These are phyloP conservation scores for Linepithema humile DNA, from an alignment of 1,140 invertebrate species.

Conservation along the genomic window DNA sequence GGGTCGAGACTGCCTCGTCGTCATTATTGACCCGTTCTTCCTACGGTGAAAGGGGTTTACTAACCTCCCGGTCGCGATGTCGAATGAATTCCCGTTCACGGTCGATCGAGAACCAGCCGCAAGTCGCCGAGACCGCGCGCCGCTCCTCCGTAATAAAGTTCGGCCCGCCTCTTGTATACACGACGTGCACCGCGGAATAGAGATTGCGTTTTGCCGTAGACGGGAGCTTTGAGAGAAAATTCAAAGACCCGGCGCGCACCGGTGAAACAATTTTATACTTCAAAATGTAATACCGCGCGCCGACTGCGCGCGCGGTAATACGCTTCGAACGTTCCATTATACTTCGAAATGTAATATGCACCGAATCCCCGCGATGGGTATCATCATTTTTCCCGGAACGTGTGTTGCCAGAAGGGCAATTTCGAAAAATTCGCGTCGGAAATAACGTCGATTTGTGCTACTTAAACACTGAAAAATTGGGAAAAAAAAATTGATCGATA, in stretches of 20 bases:
- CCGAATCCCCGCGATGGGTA: conserved; percentile 28
- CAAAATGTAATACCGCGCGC: conserved; percentile 34
- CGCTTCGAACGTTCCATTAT: conserved; percentile 47
- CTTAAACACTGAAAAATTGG: neutral
- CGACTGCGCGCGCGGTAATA: neutral
- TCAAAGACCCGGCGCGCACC: conserved; percentile 9
- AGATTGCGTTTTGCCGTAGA: conserved; percentile 50
- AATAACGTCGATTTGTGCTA: conserved; percentile 4
- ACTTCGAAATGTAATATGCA: conserved; percentile 46
- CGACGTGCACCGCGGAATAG: conserved; percentile 52
- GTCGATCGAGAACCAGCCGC: conserved; percentile 53
- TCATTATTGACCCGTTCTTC: conserved; percentile 71
- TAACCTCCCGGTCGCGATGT: conserved; percentile 18
- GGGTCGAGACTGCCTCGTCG: conserved; percentile 57
- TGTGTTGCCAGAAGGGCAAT: neutral
- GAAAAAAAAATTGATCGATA: neutral
- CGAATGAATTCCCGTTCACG: conserved; percentile 66
- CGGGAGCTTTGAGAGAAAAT: conserved; percentile 3
- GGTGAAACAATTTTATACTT: conserved; percentile 37
- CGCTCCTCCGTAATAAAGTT: conserved; percentile 61
- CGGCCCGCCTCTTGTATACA: conserved; percentile 41
- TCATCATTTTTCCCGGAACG: neutral
- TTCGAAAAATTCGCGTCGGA: neutral
- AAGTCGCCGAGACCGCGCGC: conserved; percentile 20
- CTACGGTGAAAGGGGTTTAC: conserved; percentile 36